These are phyloP conservation scores for Scomberomorus guttatus DNA, from an alignment of 2,797 vertebrate species.

Conservation along the genomic window DNA sequence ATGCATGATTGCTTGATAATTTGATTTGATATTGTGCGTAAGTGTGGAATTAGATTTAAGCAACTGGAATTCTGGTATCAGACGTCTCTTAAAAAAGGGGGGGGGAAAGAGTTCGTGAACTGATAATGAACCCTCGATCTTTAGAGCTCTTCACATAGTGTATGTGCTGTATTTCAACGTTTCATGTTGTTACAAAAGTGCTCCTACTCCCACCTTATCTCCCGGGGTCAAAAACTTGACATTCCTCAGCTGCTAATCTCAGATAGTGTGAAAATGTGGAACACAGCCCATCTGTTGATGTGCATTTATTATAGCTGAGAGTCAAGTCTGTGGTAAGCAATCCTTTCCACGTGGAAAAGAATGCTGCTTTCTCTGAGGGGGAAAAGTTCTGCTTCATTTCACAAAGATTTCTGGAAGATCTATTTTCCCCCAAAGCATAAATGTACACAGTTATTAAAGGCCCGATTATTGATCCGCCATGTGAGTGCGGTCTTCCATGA, in stretches of 20 bases:
- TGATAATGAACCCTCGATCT: slow-evolving; percentile 40
- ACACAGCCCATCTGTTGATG: slow-evolving; percentile 39
- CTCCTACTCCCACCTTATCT: slow-evolving; percentile 48
- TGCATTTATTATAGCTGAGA: slow-evolving; percentile 38
- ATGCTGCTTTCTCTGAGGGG: slow-evolving; percentile 17
- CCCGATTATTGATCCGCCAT: slow-evolving; percentile 55
- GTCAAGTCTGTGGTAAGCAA: slow-evolving; percentile 31
- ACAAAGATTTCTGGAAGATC: slow-evolving; percentile 44
- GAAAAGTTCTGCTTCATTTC: slow-evolving; percentile 41
- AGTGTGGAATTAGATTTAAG: slow-evolving; percentile 40
- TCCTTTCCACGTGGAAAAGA: slow-evolving; percentile 39
- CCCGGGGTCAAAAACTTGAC: slow-evolving; percentile 31
- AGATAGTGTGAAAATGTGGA: slow-evolving; percentile 47
- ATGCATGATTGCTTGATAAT: slow-evolving; percentile 39
- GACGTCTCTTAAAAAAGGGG: neutral
- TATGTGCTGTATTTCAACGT: slow-evolving; percentile 12
- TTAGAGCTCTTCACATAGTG: neutral
- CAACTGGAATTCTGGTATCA: slow-evolving; percentile 11
- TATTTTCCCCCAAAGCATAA: slow-evolving; percentile 36
- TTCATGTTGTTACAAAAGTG: slow-evolving; percentile 26
- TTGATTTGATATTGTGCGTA: slow-evolving; percentile 20
- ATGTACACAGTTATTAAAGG: slow-evolving; percentile 49
- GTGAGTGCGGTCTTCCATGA: slow-evolving; percentile 50
- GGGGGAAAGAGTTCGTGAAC: slow-evolving; percentile 54
- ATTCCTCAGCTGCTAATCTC: slow-evolving; percentile 51